A percentile compares a stretch with the other conserved stretches of the same genome.
Conservation (phyloP, 64 coral and sea anemone species). For the Hydrozoanthus tunicans region DNA sequence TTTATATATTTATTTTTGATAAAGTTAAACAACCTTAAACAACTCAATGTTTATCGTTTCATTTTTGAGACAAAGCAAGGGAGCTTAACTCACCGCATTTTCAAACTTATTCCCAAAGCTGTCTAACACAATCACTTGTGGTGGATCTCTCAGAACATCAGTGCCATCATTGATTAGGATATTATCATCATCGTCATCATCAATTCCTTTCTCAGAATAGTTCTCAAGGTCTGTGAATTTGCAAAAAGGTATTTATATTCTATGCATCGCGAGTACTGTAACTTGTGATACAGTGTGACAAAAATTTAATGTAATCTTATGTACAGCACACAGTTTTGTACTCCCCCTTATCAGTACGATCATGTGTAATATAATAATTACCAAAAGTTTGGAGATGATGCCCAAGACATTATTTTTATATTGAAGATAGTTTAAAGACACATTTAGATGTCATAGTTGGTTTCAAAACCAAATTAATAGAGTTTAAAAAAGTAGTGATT, state of each 20-base stretch:
- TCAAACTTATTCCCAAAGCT: conserved; percentile 72
- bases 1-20: neutral
- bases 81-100: conserved; percentile 73
- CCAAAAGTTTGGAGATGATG: too few species aligned
- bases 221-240: conserved; percentile 29
- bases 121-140: conserved; percentile 67
- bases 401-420: too few species aligned
- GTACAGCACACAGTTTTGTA: too few species aligned
- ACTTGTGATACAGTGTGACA: neutral
- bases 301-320: neutral
- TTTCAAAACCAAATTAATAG: too few species aligned
- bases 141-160: conserved; percentile 36
- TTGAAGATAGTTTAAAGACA: too few species aligned
- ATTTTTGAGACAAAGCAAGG: neutral
- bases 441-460: too few species aligned
- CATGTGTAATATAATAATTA: too few species aligned
- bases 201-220: conserved; percentile 37
- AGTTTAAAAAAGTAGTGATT: too few species aligned
- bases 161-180: conserved; percentile 44
- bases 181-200: conserved; percentile 54
- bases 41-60: neutral
- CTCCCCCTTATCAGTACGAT: too few species aligned
- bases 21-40: neutral
- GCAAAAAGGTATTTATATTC: neutral
- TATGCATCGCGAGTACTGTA: too few species aligned